phyloP scores from a whole-genome alignment of 1,140 invertebrate genomes.

The Drosophila bocqueti region DNA sequence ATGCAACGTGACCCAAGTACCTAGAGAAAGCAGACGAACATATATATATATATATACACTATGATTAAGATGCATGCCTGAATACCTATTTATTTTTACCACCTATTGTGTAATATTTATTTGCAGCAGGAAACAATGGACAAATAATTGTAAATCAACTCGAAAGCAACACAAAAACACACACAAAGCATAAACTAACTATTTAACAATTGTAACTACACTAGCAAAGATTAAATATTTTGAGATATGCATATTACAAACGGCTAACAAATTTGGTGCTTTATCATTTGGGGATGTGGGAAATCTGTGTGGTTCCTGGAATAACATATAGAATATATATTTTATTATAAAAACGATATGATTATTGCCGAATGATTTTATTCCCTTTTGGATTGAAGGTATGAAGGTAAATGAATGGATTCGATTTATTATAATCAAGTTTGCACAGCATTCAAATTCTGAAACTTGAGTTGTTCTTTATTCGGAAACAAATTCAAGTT shows the following conservation, averaged over 20 bases:
- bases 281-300: not conserved
- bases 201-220: constrained; percentile 45
- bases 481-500: not conserved
- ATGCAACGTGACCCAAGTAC: constrained; percentile 70
- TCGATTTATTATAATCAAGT: not conserved
- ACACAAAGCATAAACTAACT: constrained; percentile 49
- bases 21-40: constrained; percentile 70
- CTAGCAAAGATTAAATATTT: constrained; percentile 77
- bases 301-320: not conserved
- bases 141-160: constrained; percentile 71
- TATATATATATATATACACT: constrained; percentile 25
- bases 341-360: too few species aligned
- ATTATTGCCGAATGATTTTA: too few species aligned
- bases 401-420: too few species aligned
- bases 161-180: constrained; percentile 34
- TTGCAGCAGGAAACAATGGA: constrained; percentile 65
- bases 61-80: constrained; percentile 42
- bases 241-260: constrained; percentile 74
- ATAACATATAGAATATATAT: too few species aligned
- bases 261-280: not conserved
- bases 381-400: too few species aligned
- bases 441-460: not conserved
- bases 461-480: not conserved
- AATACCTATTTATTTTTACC: constrained; percentile 61
- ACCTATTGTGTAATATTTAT: constrained; percentile 66